A percentile compares a stretch with the other conserved stretches of the same genome.
phyloP scores from a whole-genome alignment of 1,140 invertebrate species.

The Holcopasites calliopsidis region DNA sequence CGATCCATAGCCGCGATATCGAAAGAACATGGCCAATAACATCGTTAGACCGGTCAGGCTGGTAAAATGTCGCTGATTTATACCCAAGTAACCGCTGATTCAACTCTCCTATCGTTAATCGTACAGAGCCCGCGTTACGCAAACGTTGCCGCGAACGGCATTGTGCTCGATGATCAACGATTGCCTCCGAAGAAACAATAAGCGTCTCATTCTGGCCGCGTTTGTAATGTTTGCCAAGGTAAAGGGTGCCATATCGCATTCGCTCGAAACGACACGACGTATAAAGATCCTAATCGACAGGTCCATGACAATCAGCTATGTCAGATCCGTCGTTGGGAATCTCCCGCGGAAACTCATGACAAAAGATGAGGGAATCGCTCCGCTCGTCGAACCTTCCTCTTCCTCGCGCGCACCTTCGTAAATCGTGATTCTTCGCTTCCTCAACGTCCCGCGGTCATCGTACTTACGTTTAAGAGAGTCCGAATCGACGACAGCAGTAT shows the following conservation, averaged over 20 bases:
- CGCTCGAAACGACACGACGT: no score
- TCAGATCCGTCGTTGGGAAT: conserved; percentile 13
- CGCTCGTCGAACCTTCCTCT: conserved; percentile 20
- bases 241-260: no score
- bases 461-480: conserved; percentile 3
- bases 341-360: not conserved
- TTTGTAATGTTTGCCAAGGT: no score
- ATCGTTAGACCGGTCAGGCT: conserved; percentile 9
- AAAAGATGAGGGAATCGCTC: not conserved
- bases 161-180: no score
- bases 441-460: not conserved
- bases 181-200: no score
- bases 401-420: not conserved
- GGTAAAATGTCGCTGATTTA: conserved; percentile 19
- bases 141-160: no score
- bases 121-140: not conserved
- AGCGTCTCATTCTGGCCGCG: no score
- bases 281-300: conserved; percentile 19
- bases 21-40: conserved; percentile 36
- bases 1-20: conserved; percentile 39
- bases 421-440: conserved; percentile 27
- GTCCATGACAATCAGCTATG: conserved; percentile 17
- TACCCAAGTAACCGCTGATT: not conserved
- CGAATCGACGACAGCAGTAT: conserved; percentile 52
- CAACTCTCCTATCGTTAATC: not conserved